Base-by-base conservation (phyloP, 2,888 invertebrate species). In the Drosophila demipolita region DNA sequence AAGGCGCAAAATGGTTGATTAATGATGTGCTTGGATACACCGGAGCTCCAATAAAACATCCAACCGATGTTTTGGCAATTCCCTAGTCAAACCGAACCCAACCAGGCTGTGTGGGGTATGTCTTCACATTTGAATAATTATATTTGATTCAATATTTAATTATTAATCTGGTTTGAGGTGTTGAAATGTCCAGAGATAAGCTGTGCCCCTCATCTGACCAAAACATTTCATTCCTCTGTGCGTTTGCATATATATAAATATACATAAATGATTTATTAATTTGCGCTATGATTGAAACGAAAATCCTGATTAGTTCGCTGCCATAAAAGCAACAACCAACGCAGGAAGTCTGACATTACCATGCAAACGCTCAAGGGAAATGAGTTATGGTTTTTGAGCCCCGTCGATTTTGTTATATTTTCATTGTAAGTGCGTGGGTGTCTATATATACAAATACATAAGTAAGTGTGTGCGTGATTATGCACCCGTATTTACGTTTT, bases 91-190 rank as follows among this genome's bases (percentile, higher is more conserved):
- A 26, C 49, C 20, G 11, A 38, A 26, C 20, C n/a, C n/a, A 60
- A 26, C n/a, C 54, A 45, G 23, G 23, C 36, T 32, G 54, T 42
- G 60, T 45, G 40, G 54, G 45, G 64, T 71, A 62, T 75, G 75
- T 83, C 71, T 89, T 87, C 77, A 79, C 79, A 84, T 87, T 91
- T 84, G 87, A 87, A 87, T 90, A 82, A 90, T 87, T 87, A 81
- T 79, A 87, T 90, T 91, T 87, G 87, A 87, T 87, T 87, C 81
- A 82, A 84, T 87, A 86, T 90, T 90, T 82, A 90, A 90, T 91
- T 90, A 90, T 89, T 87, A 77, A 82, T 82, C 82, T 80, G 86
- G 83, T 83, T 83, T 88, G 80, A 83, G 84, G 88, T 86, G 89
- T 87, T 78, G 86, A 89, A 87, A 83, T 81, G 79, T 75, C 73